Evolutionary conservation across 2,888 invertebrate genomes (phyloP).

Genomic region (Euplexia lucipara): DNA sequence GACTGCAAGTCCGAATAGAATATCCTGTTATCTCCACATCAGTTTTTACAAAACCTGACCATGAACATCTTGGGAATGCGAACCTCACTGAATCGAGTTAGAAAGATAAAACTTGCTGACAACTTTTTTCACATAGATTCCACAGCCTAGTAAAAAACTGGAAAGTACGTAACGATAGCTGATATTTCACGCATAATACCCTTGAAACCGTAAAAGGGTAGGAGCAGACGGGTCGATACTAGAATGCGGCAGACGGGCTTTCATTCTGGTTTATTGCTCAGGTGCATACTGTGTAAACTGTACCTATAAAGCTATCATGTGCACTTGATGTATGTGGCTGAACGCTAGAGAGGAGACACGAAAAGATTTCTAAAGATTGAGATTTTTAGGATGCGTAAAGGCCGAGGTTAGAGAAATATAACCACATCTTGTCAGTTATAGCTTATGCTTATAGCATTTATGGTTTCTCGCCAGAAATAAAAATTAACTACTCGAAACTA

Average conservation of each 20-base stretch:
- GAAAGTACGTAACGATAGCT: slow-evolving; percentile 27
- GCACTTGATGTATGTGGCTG: slow-evolving; percentile 14
- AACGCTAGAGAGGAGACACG: too few relatives aligned
- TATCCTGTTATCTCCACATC: not conserved
- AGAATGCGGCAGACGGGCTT: slow-evolving; percentile 68
- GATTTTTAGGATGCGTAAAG: too few relatives aligned
- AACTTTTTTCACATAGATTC: slow-evolving; percentile 31
- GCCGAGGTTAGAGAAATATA: too few relatives aligned
- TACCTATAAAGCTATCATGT: slow-evolving; percentile 22
- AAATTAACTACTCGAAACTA: too few relatives aligned
- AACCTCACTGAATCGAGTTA: not conserved
- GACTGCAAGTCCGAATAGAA: too few relatives aligned
- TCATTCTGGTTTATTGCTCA: slow-evolving; percentile 65
- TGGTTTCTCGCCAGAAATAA: too few relatives aligned
- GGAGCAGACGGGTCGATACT: slow-evolving; percentile 68
- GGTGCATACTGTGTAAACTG: slow-evolving; percentile 50
- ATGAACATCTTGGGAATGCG: slow-evolving; percentile 4
- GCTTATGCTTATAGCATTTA: too few relatives aligned
- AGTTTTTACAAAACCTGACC: not conserved
- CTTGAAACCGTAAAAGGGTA: slow-evolving; percentile 60
- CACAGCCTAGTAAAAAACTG: slow-evolving; percentile 25
- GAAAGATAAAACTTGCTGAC: slow-evolving; percentile 20
- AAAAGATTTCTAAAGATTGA: too few relatives aligned
- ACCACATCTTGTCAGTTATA: too few relatives aligned
- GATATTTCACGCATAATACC: slow-evolving; percentile 40